These are phyloP conservation scores for Melinaea marsaeus DNA, from an alignment of 2,888 invertebrate species.

Conservation along the genomic window DNA sequence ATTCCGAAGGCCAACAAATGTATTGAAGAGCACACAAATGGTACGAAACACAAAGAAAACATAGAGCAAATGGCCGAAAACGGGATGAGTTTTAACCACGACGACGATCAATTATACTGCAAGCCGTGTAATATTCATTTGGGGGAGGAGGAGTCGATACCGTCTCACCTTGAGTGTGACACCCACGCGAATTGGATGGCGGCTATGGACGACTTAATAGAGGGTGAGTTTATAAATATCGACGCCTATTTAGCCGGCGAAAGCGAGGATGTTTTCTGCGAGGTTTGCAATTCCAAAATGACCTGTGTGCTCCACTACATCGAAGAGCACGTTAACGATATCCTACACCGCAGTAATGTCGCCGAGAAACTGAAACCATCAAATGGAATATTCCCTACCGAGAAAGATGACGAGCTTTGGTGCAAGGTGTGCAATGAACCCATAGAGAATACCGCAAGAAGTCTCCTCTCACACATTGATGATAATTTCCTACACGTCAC, in stretches of 20 bases:
- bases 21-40: conserved; percentile 60
- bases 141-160: conserved; percentile 47
- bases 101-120: conserved; percentile 43
- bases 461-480: conserved; percentile 50
- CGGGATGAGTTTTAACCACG: conserved; percentile 46
- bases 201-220: conserved; percentile 52
- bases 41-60: conserved; percentile 56
- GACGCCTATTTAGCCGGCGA: conserved; percentile 49
- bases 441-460: conserved; percentile 49
- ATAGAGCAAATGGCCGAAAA: conserved; percentile 53
- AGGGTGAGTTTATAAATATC: conserved; percentile 54
- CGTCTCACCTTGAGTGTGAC: conserved; percentile 49
- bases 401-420: conserved; percentile 47
- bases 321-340: conserved; percentile 53
- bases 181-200: conserved; percentile 56
- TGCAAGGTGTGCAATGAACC: conserved; percentile 53
- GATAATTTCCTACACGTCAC: conserved; percentile 49
- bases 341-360: conserved; percentile 48
- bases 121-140: conserved; percentile 50
- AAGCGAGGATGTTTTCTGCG: conserved; percentile 50
- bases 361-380: conserved; percentile 50
- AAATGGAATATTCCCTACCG: conserved; percentile 53
- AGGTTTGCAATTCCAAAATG: conserved; percentile 47
- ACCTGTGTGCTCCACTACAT: conserved; percentile 46
- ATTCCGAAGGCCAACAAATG: conserved; percentile 61